Evolutionary conservation across 2,797 vertebrate species (phyloP).

Genomic region (Gadopsis marmoratus): DNA sequence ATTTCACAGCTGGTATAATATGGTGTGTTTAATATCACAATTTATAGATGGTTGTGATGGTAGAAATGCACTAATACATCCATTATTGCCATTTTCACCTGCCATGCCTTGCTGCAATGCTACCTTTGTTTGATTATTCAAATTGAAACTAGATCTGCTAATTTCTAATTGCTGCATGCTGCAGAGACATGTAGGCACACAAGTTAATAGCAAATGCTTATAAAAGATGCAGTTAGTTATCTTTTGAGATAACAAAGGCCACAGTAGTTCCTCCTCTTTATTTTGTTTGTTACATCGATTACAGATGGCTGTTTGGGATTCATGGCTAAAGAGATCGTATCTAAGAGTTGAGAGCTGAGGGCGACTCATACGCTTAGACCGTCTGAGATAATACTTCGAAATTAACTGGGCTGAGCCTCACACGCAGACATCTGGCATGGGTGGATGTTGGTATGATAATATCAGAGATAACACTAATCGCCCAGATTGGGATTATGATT

Average conservation of each 20-base stretch:
- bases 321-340: conserved; percentile 20
- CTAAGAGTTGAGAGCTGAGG: neutral
- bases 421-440: conserved; percentile 54
- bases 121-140: neutral
- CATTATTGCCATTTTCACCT: neutral
- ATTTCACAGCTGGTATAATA: neutral
- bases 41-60: neutral
- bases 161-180: neutral
- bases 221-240: neutral
- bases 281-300: neutral
- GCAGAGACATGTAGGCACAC: neutral
- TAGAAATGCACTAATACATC: neutral
- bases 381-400: conserved; percentile 24
- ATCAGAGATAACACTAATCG: conserved; percentile 64
- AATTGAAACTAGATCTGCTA: neutral
- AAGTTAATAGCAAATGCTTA: neutral
- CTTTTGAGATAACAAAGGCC: neutral
- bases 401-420: conserved; percentile 29
- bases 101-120: neutral
- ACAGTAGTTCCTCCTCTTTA: conserved; percentile 3
- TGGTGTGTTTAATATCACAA: neutral
- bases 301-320: neutral
- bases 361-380: neutral
- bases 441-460: conserved; percentile 58
- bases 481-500: conserved; percentile 68